A percentile compares a stretch with the other conserved stretches of the same genome.
Evolutionary conservation across 1,140 invertebrate species (phyloP).

Genomic region (Drosophila prosaltans): DNA sequence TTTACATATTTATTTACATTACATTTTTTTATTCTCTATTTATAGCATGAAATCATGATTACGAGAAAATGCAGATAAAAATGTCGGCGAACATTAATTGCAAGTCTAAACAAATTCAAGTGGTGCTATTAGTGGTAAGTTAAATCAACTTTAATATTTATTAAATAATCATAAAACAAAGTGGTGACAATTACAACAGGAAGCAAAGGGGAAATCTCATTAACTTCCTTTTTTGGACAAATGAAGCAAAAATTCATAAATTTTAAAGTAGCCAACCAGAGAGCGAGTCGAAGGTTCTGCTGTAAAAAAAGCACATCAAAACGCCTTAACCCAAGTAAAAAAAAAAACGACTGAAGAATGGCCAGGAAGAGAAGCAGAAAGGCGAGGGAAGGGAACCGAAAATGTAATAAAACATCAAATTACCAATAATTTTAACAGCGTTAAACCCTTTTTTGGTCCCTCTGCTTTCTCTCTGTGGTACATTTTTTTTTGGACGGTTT

Average conservation of each 20-base stretch:
- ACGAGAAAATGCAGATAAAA: conserved; percentile 78
- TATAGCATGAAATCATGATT: conserved; percentile 73
- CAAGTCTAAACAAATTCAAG: conserved; percentile 59
- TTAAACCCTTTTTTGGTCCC: conserved; percentile 48
- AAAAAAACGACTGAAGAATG: conserved; percentile 3
- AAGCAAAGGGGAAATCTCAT: neutral
- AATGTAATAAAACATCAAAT: conserved; percentile 71
- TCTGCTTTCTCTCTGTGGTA: neutral
- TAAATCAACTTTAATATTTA: conserved; percentile 31
- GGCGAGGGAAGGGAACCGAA: conserved; percentile 1
- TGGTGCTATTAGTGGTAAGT: conserved; percentile 74
- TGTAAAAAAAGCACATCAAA: conserved; percentile 7
- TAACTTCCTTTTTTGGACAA: neutral
- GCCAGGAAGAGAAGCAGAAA: neutral
- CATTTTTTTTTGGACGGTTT: neutral
- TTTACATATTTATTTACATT: conserved; percentile 10
- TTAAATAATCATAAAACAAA: conserved; percentile 24
- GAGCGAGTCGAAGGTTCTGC: neutral
- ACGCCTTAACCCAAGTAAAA: neutral
- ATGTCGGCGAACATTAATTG: conserved; percentile 65
- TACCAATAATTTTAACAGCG: conserved; percentile 55
- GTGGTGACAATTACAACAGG: conserved; percentile 17
- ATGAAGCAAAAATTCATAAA: conserved; percentile 45
- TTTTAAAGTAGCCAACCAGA: conserved; percentile 41
- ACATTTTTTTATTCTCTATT: neutral